phyloP scores from a whole-genome alignment of 2,888 invertebrate genomes.

The Drosophila histrio region DNA sequence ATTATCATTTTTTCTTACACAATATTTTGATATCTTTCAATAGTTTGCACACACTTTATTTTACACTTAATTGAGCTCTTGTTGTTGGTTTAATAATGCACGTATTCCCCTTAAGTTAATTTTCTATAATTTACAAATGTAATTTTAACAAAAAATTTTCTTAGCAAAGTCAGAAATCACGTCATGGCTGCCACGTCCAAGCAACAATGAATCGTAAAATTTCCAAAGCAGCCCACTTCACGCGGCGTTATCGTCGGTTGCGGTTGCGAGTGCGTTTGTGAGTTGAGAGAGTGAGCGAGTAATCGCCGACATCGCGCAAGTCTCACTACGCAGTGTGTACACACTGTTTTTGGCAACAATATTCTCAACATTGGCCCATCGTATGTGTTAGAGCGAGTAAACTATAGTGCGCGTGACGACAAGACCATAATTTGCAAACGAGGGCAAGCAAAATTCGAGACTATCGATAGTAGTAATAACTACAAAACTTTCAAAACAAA shows the following conservation, averaged over 20 bases:
- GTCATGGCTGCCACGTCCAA: slow-evolving; percentile 85
- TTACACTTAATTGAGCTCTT: slow-evolving; percentile 69
- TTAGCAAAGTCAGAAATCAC: slow-evolving; percentile 83
- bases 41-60: slow-evolving; percentile 68
- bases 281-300: slow-evolving; percentile 50
- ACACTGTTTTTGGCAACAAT: slow-evolving; percentile 34
- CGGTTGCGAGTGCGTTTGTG: slow-evolving; percentile 61
- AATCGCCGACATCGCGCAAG: slow-evolving; percentile 25
- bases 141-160: slow-evolving; percentile 74
- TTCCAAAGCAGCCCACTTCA: slow-evolving; percentile 71
- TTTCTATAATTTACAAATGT: slow-evolving; percentile 75
- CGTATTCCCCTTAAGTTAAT: slow-evolving; percentile 71
- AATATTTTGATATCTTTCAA: slow-evolving; percentile 59
- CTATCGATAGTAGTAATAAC: too few relatives aligned
- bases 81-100: slow-evolving; percentile 68
- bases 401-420: slow-evolving; percentile 13
- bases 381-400: slow-evolving; percentile 29
- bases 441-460: too few relatives aligned
- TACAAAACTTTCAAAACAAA: too few relatives aligned
- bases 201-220: slow-evolving; percentile 84
- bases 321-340: slow-evolving; percentile 50
- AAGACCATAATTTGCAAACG: slow-evolving; percentile 24
- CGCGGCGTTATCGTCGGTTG: slow-evolving; percentile 62
- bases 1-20: slow-evolving; percentile 66
- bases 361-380: not conserved